These are phyloP conservation scores for Tragelaphus scriptus DNA, from an alignment of 2,113 vertebrate genomes.

Conservation along the genomic window DNA sequence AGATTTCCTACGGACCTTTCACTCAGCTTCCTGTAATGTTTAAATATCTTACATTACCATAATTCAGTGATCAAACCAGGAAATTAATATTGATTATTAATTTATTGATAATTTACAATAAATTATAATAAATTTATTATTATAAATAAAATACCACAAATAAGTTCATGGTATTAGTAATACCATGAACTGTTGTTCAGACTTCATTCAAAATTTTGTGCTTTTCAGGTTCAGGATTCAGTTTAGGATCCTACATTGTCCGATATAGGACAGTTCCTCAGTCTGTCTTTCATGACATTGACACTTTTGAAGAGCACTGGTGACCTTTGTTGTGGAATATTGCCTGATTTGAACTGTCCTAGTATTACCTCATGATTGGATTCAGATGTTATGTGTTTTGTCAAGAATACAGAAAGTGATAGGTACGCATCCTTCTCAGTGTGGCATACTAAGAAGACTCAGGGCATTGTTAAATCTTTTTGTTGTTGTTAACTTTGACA, in stretches of 20 bases:
- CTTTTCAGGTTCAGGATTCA: neutral
- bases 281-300: neutral
- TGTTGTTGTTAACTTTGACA: neutral
- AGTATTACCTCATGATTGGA: neutral
- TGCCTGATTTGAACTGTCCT: neutral
- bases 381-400: neutral
- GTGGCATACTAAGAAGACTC: neutral
- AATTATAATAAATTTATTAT: too few relatives aligned
- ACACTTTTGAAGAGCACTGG: neutral
- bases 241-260: neutral
- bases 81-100: neutral
- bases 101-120: neutral
- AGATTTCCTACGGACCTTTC: neutral
- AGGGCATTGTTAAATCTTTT: neutral
- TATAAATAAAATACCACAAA: neutral
- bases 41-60: neutral
- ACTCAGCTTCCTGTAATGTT: neutral
- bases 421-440: neutral
- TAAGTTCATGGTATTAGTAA: too few relatives aligned
- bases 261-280: neutral
- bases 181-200: neutral
- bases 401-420: neutral
- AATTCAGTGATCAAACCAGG: neutral
- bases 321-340: neutral
- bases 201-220: neutral